Percentiles rank a stretch among this genome's conserved stretches.
These are phyloP conservation scores for Microcebus griseorufus DNA, from an alignment of 2,113 vertebrate genomes.

Conservation along the genomic window DNA sequence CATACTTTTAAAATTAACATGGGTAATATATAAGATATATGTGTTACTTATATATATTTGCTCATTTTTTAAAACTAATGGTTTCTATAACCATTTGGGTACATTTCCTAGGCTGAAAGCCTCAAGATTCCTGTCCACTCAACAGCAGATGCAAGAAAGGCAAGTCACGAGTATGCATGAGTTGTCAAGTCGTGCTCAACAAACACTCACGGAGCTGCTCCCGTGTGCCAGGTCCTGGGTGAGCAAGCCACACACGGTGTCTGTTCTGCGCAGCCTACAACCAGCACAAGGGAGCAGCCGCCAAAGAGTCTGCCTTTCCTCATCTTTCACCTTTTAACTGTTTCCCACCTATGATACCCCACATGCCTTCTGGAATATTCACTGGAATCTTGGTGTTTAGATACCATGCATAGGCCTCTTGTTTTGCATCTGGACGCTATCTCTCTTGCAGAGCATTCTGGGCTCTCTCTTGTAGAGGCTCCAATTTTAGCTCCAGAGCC, in stretches of 20 bases:
- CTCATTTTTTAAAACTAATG: not conserved
- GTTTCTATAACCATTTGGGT: not conserved
- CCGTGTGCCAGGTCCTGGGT: not conserved
- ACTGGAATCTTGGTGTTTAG: not conserved
- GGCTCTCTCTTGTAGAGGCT: not conserved
- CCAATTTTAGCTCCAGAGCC: not conserved
- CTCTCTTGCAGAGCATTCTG: not conserved
- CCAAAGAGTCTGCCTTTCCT: not conserved
- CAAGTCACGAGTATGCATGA: not conserved
- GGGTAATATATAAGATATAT: not conserved
- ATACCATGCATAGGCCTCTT: not conserved
- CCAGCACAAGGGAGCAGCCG: not conserved
- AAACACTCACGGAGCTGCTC: not conserved
- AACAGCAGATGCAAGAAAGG: not conserved
- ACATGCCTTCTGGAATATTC: not conserved
- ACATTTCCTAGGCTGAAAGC: not conserved
- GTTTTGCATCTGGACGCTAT: not conserved
- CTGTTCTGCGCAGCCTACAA: fast-evolving
- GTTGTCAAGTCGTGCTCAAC: not conserved
- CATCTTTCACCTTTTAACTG: not conserved
- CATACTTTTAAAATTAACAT: not conserved
- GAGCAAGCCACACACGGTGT: fast-evolving
- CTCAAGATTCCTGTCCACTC: not conserved
- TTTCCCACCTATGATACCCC: not conserved
- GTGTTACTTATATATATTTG: not conserved